These are phyloP conservation scores for Zeus faber DNA, from an alignment of 2,113 vertebrate species.

Conservation along the genomic window DNA sequence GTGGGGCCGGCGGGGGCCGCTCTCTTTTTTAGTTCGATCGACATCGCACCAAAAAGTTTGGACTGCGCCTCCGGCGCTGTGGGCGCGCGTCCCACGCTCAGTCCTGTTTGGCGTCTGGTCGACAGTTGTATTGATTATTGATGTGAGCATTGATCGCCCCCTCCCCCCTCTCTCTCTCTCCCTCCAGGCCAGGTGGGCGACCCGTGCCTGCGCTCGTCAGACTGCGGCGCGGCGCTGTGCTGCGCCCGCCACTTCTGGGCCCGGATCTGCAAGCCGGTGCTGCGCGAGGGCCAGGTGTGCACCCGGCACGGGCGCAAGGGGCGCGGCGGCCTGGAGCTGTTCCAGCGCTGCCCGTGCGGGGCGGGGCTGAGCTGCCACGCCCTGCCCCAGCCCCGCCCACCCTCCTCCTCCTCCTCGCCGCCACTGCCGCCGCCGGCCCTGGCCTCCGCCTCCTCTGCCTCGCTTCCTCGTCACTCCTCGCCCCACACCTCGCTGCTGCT, in stretches of 20 bases:
- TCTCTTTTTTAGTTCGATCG: too few relatives aligned
- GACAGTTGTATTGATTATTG: too few relatives aligned
- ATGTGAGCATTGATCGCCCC: too few relatives aligned
- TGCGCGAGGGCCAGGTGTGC: conserved; percentile 88
- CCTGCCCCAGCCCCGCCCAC: conserved; percentile 49
- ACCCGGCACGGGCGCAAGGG: conserved; percentile 85
- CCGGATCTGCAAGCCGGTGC: conserved; percentile 90
- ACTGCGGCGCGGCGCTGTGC: conserved; percentile 82
- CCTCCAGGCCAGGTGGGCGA: conserved; percentile 80
- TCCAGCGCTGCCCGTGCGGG: conserved; percentile 90
- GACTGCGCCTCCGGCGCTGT: too few relatives aligned
- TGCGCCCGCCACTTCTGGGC: conserved; percentile 95
- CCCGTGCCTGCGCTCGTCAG: conserved; percentile 82
- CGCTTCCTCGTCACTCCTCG: background rate
- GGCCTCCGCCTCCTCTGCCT: background rate
- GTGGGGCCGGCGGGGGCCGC: too few relatives aligned
- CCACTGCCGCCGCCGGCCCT: background rate
- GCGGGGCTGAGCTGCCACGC: conserved; percentile 79
- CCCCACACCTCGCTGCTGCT: conserved; percentile 8
- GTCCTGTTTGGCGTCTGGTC: too few relatives aligned
- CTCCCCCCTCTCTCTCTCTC: background rate
- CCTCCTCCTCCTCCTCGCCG: background rate
- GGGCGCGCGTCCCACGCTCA: too few relatives aligned
- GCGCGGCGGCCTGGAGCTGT: conserved; percentile 84
- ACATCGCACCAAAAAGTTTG: too few relatives aligned